Conservation (phyloP, 2,113 vertebrate species). For the Laticauda colubrina region DNA sequence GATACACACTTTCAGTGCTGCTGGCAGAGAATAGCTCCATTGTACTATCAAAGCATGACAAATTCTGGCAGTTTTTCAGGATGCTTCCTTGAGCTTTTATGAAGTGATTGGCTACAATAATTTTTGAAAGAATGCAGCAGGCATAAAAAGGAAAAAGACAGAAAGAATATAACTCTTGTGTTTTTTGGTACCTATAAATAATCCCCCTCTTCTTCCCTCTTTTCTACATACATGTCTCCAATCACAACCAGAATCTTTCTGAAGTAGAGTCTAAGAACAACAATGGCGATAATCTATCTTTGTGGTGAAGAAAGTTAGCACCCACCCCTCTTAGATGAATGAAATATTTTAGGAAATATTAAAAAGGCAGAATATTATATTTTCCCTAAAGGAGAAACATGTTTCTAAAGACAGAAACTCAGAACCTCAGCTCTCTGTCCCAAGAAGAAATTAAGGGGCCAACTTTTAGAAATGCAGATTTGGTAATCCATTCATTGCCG, state of each 20-base stretch:
- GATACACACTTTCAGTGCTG: constrained; percentile 8
- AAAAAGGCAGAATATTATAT: no score
- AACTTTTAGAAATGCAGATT: no score
- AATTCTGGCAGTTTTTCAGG: constrained; percentile 20
- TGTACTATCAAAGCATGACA: constrained; percentile 5
- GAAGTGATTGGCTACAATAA: neutral
- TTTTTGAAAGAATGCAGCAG: constrained; percentile 24
- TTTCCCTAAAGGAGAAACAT: no score
- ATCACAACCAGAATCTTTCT: neutral
- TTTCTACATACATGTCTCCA: constrained; percentile 20
- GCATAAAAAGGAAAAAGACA: constrained; percentile 29
- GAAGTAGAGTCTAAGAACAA: neutral
- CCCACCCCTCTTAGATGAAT: no score
- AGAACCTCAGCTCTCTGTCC: no score
- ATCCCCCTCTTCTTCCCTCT: neutral
- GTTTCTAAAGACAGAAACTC: no score
- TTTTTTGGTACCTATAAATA: neutral
- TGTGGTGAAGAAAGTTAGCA: no score
- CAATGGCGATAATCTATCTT: neutral
- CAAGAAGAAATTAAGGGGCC: no score
- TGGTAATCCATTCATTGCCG: no score
- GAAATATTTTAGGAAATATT: no score
- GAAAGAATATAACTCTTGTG: neutral
- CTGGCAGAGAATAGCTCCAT: constrained; percentile 17
- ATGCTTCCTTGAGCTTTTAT: neutral